Conservation (phyloP, 2,888 invertebrate species). For the Agrochola litura region DNA sequence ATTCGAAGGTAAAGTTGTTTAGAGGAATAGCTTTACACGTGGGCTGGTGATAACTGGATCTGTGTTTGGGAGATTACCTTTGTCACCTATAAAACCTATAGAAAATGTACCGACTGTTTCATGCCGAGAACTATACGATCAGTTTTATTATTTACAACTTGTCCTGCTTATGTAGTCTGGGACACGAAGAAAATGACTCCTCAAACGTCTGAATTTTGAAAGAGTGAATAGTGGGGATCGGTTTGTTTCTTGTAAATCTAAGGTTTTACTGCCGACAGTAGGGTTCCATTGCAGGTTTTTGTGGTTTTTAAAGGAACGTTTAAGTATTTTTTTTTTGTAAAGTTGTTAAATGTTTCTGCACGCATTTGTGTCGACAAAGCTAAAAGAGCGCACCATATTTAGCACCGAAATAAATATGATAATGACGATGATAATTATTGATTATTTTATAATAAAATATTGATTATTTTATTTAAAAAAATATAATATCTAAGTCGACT, state of each 20-base stretch:
- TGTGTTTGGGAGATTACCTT: neutral
- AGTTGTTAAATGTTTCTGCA: neutral
- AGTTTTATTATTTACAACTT: slow-evolving; percentile 37
- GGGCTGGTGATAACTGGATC: neutral
- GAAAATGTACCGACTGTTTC: neutral
- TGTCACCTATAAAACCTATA: neutral
- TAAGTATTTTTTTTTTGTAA: neutral
- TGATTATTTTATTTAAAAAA: neutral
- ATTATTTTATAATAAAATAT: neutral
- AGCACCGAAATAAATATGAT: neutral
- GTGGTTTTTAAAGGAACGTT: neutral
- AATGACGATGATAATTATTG: neutral
- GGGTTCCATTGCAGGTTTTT: neutral
- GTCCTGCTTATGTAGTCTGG: neutral
- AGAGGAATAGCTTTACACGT: neutral
- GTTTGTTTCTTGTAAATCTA: slow-evolving; percentile 26
- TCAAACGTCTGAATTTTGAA: slow-evolving; percentile 24
- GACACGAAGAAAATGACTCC: neutral
- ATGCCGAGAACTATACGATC: neutral
- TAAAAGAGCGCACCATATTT: neutral
- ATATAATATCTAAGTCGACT: neutral
- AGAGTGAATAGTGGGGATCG: neutral
- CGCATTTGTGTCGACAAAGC: neutral
- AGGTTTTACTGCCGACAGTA: slow-evolving; percentile 3
- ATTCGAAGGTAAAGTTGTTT: neutral